Evolutionary conservation across 2,113 vertebrate species (phyloP), one percentile per base, ranked within the genome.

Genomic region (Suricata suricatta): DNA sequence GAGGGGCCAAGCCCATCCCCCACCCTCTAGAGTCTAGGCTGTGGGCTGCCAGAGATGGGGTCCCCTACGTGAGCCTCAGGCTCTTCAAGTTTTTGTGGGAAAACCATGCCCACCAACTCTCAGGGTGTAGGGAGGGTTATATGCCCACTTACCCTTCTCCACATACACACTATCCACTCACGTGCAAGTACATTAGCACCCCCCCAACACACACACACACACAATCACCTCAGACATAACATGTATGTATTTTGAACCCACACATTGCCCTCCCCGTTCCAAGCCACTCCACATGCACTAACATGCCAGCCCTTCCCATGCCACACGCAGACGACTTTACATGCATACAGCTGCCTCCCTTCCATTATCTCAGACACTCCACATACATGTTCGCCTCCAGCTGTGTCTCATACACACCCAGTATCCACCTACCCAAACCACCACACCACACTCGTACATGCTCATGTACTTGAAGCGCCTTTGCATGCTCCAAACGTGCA

Each of bases 401-500:
- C 17, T 92, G 2, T 7, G n/a, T 57, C 41, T 81, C 52, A 69
- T 9, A 54, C 5, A 14, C 33, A 79, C 11, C 19, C 11, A 11
- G 31, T 50, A 41, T 17, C 63, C 47, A 72, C 23, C 25, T 1
- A 86, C 3, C n/a, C 35, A 96, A 68, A 27, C 38, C 33, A 80
- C 54, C 38, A 84, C 21, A 38, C 57, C 44, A 66, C 2, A n/a
- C 41, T 63, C 5, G 60, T 29, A 90, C 21, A 52, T 0, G 0
- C 57, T 15, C 11, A 11, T 1, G 33, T 19, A 21, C 79, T 64
- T 8, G 1, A 47, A n/a, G 74, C 7, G 13, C 68, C 85, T 69
- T 50, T 35, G 33, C 12, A 17, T 0, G 29, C 29, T 79, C 31
- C 79, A 52, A 7, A 29, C 0, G 4, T 12, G n/a, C 38, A 31